Evolutionary conservation across 2,797 vertebrate species (phyloP).

Genomic region (Echiichthys vipera): DNA sequence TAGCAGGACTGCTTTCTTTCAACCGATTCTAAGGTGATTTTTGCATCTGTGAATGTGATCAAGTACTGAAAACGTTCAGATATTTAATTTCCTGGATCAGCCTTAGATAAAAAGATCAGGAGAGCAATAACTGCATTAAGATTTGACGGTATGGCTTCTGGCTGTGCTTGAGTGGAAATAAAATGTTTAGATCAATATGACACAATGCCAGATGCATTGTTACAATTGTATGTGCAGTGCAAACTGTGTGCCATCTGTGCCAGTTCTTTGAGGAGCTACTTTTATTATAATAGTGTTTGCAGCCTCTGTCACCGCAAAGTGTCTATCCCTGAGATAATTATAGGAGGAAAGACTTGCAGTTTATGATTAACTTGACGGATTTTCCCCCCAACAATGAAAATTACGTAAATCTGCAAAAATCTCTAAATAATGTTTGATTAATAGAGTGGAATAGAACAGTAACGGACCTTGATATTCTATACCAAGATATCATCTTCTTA

Average conservation of each 20-base stretch:
- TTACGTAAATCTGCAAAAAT: not conserved
- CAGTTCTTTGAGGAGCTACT: constrained; percentile 34
- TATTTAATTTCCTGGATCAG: no score
- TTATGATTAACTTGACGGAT: not conserved
- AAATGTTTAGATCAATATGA: constrained; percentile 49
- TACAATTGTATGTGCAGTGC: constrained; percentile 40
- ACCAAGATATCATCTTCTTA: not conserved
- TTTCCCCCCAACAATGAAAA: constrained; percentile 5
- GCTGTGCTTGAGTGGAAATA: constrained; percentile 12
- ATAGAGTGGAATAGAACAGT: not conserved
- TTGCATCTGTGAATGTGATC: not conserved
- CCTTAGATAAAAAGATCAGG: not conserved
- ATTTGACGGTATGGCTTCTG: constrained; percentile 6
- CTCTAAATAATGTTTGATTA: constrained; percentile 7
- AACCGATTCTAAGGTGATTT: not conserved
- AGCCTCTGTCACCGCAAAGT: constrained; percentile 1
- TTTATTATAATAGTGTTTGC: constrained; percentile 27
- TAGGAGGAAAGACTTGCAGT: not conserved
- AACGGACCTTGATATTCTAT: not conserved
- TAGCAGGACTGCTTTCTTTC: not conserved
- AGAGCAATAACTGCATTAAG: constrained; percentile 9
- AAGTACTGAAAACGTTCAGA: not conserved
- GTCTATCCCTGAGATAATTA: constrained; percentile 1
- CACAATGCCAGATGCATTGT: constrained; percentile 52
- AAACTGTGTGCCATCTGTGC: constrained; percentile 58